These are phyloP conservation scores for Pelobates cultripes DNA, from an alignment of 2,797 vertebrate species.

Conservation along the genomic window DNA sequence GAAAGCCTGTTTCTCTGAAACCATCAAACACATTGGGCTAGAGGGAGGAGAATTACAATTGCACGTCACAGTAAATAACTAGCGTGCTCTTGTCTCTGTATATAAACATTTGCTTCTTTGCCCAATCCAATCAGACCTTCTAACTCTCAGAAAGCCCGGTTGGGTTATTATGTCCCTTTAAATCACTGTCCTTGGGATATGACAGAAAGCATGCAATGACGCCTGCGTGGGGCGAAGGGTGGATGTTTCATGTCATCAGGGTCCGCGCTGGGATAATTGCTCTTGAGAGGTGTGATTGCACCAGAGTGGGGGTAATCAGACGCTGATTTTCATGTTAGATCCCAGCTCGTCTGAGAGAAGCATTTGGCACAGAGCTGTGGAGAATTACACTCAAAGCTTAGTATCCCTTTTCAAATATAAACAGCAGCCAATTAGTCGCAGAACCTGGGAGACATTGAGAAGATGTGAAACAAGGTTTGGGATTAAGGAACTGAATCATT, in stretches of 20 bases:
- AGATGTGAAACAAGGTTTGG: slow-evolving; percentile 25
- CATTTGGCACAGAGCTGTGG: slow-evolving; percentile 65
- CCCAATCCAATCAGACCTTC: slow-evolving; percentile 38
- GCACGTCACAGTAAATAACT: slow-evolving; percentile 12
- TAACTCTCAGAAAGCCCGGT: slow-evolving; percentile 57
- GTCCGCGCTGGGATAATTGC: slow-evolving; percentile 67
- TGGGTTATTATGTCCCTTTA: slow-evolving; percentile 65
- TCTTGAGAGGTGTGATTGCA: slow-evolving; percentile 77
- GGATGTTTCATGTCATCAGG: slow-evolving; percentile 63
- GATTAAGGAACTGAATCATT: slow-evolving; percentile 35
- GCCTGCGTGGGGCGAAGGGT: slow-evolving; percentile 54
- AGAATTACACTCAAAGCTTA: slow-evolving; percentile 66
- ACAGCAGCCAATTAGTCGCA: slow-evolving; percentile 63
- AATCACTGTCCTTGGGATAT: slow-evolving; percentile 65
- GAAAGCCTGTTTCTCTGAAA: too few relatives aligned
- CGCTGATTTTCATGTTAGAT: slow-evolving; percentile 68
- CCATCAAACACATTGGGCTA: too few relatives aligned
- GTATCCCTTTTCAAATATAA: slow-evolving; percentile 72
- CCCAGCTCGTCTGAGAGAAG: slow-evolving; percentile 66
- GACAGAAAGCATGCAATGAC: slow-evolving; percentile 63
- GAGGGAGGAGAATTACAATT: neutral
- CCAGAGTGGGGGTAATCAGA: slow-evolving; percentile 69
- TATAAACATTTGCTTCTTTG: slow-evolving; percentile 29
- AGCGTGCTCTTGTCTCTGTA: slow-evolving; percentile 20
- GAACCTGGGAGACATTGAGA: slow-evolving; percentile 35